These are phyloP conservation scores for Oxyura jamaicensis DNA, from an alignment of 2,113 vertebrate species.

Conservation along the genomic window DNA sequence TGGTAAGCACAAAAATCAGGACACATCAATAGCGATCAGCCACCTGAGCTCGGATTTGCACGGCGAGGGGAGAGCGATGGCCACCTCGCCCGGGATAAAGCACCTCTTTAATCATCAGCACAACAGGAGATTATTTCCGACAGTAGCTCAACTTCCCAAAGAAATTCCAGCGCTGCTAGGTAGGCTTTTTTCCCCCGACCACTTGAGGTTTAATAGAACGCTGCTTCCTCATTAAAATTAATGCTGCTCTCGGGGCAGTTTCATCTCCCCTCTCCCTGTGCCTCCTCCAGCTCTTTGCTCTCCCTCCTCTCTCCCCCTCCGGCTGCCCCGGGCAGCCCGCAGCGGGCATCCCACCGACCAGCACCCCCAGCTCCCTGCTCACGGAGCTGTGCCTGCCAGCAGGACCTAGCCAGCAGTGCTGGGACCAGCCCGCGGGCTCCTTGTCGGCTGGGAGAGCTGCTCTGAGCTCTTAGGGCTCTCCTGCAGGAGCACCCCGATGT, in stretches of 20 bases:
- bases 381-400: too few relatives aligned
- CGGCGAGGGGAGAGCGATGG: accelerated
- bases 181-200: accelerated
- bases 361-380: too few relatives aligned
- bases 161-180: accelerated
- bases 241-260: accelerated
- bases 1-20: accelerated
- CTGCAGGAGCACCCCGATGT: too few relatives aligned
- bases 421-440: too few relatives aligned
- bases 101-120: accelerated
- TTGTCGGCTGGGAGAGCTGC: background rate
- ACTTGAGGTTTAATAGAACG: accelerated
- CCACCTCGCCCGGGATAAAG: accelerated
- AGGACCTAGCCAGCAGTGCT: too few relatives aligned
- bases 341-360: too few relatives aligned
- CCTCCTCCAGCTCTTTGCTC: background rate
- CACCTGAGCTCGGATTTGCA: accelerated
- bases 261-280: too few relatives aligned
- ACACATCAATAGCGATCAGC: accelerated
- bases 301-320: background rate
- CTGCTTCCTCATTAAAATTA: background rate
- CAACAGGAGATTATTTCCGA: accelerated
- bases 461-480: too few relatives aligned
- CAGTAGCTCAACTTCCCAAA: accelerated
- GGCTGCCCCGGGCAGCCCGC: too few relatives aligned